A percentile compares a stretch with the other conserved stretches of the same genome.
Conservation (phyloP, 2,888 invertebrate species). For the Beris morrisii region DNA sequence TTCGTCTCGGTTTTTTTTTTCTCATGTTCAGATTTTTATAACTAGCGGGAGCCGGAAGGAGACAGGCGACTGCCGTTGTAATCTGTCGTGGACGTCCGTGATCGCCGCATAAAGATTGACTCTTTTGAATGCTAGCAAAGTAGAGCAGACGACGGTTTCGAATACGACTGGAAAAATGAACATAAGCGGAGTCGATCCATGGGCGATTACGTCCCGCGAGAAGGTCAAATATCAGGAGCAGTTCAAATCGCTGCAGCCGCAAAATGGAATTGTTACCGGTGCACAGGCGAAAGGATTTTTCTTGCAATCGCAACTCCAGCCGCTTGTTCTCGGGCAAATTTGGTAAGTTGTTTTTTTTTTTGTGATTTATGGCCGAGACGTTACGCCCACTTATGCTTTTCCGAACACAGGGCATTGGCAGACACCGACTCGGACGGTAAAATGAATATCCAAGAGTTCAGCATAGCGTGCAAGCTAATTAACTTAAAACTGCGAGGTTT, state of each 20-base stretch:
- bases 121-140: slow-evolving; percentile 16
- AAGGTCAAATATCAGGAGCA: slow-evolving; percentile 87
- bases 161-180: slow-evolving; percentile 46
- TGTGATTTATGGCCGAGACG: too few relatives aligned
- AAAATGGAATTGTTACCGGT: slow-evolving; percentile 85
- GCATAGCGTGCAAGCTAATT: slow-evolving; percentile 96
- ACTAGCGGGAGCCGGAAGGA: slow-evolving; percentile 24
- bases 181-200: slow-evolving; percentile 69
- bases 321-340: slow-evolving; percentile 87
- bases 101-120: slow-evolving; percentile 11
- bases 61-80: slow-evolving; percentile 23
- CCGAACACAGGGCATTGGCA: slow-evolving; percentile 71
- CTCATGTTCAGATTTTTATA: slow-evolving; percentile 10
- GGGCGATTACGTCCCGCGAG: slow-evolving; percentile 86
- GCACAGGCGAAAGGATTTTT: slow-evolving; percentile 93
- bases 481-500: slow-evolving; percentile 89
- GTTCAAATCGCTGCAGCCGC: slow-evolving; percentile 84
- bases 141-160: slow-evolving; percentile 15
- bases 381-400: slow-evolving; percentile 1
- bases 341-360: slow-evolving; percentile 66
- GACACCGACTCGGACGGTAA: slow-evolving; percentile 97
- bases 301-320: slow-evolving; percentile 88
- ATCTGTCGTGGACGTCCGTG: slow-evolving; percentile 15
- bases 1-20: slow-evolving; percentile 11
- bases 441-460: slow-evolving; percentile 94